Conservation (phyloP, 2,113 vertebrate genomes). For the Xerus inauris region DNA sequence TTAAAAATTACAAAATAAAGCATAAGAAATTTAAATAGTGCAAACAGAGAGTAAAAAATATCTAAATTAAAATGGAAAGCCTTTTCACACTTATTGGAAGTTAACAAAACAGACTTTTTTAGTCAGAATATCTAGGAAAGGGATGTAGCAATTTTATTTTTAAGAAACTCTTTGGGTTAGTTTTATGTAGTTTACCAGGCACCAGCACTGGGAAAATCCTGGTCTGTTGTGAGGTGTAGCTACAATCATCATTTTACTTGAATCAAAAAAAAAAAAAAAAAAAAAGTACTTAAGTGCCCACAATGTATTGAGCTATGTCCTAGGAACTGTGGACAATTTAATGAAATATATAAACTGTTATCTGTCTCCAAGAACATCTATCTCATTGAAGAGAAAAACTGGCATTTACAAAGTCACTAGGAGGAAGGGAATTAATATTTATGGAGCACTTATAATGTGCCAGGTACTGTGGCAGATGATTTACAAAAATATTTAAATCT, state of each 20-base stretch:
- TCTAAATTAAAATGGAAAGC: neutral
- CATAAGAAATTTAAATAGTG: neutral
- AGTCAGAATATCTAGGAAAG: neutral
- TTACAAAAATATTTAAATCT: neutral
- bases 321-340: neutral
- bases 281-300: neutral
- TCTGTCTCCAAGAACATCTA: neutral
- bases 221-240: neutral
- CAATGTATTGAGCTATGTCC: neutral
- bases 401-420: neutral
- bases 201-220: neutral
- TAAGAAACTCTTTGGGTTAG: neutral
- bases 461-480: neutral
- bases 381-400: neutral
- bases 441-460: neutral
- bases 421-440: neutral
- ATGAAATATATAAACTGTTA: neutral
- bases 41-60: neutral
- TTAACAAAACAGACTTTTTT: neutral
- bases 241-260: neutral
- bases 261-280: neutral
- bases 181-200: neutral
- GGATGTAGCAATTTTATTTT: neutral
- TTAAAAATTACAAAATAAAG: constrained; percentile 1
- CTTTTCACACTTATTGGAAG: neutral